Conservation (phyloP, 2,113 vertebrate species). For the Andinoacara biseriatus region DNA sequence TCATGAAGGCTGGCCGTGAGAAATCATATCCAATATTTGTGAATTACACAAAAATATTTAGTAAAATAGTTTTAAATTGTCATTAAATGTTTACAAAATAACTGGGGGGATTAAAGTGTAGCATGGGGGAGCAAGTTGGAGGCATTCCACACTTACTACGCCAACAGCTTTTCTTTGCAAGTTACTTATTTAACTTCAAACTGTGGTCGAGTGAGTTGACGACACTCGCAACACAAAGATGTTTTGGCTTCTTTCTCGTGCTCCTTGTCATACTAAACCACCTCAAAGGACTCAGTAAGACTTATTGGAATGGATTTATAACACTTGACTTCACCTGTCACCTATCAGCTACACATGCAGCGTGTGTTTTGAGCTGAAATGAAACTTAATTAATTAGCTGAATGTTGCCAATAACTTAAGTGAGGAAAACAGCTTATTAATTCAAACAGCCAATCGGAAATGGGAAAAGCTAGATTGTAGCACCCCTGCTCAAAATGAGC, state of each 20-base stretch:
- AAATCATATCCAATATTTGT: not conserved
- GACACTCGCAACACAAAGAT: not conserved
- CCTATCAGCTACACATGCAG: not conserved
- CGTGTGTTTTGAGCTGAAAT: not conserved
- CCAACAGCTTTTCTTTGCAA: not conserved
- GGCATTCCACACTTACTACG: not conserved
- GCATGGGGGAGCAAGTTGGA: not conserved
- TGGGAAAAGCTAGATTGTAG: not conserved
- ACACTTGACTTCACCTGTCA: not conserved
- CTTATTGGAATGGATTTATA: not conserved
- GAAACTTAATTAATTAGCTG: not conserved
- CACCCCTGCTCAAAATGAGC: not conserved
- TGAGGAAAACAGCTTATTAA: no score
- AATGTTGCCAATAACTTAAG: not conserved
- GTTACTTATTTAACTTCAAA: not conserved
- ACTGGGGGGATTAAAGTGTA: not conserved
- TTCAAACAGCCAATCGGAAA: no score
- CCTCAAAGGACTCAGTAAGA: not conserved
- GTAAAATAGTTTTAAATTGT: not conserved
- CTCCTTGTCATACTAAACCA: not conserved
- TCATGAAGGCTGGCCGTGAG: not conserved
- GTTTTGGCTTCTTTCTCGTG: not conserved
- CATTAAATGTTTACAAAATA: not conserved
- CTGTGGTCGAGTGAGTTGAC: not conserved
- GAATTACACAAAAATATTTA: not conserved